Percentiles rank a stretch among this genome's conserved stretches.
These are phyloP conservation scores for Eleutherodactylus coqui DNA, from an alignment of 2,797 vertebrate genomes.

Conservation along the genomic window DNA sequence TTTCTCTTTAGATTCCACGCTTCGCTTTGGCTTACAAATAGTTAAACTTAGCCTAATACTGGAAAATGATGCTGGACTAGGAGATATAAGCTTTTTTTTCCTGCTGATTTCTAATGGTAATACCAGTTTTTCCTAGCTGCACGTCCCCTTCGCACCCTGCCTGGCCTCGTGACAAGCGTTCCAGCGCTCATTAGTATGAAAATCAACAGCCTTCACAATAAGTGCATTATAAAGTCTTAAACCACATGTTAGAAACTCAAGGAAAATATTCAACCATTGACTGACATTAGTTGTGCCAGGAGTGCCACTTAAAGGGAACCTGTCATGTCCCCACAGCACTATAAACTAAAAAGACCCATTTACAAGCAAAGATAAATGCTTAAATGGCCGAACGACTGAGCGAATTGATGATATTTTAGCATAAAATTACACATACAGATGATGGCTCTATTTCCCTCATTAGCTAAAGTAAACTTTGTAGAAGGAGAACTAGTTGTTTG, in stretches of 20 bases:
- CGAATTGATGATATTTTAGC: no score
- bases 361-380: no score
- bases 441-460: no score
- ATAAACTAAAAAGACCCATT: no score
- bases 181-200: slow-evolving; percentile 22
- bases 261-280: background rate
- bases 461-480: no score
- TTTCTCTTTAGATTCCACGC: no score
- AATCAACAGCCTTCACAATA: background rate
- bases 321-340: no score
- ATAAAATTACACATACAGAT: no score
- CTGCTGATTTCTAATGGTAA: slow-evolving; percentile 8
- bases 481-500: no score
- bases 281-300: background rate
- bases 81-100: slow-evolving; percentile 30
- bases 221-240: slow-evolving; percentile 10
- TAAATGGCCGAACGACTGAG: no score
- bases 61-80: background rate
- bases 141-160: background rate
- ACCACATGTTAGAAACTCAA: slow-evolving; percentile 32
- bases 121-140: background rate
- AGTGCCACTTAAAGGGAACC: background rate
- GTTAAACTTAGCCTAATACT: no score
- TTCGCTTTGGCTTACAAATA: no score
- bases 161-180: background rate